Conservation (phyloP, 1,140 invertebrate species). For the Macrosteles quadrilineatus region DNA sequence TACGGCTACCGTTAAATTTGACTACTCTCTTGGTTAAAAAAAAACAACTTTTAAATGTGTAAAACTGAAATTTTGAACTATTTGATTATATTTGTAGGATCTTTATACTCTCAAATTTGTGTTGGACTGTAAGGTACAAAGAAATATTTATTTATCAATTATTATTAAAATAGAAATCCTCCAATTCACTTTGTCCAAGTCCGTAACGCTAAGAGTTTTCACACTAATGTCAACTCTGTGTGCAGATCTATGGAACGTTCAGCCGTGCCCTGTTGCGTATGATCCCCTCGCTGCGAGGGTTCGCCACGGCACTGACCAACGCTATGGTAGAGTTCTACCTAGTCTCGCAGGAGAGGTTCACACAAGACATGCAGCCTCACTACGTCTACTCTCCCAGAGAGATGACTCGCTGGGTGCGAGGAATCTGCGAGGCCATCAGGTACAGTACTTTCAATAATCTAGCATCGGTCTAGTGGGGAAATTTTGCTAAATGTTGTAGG, state of each 20-base stretch:
- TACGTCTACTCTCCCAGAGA: conserved; percentile 99
- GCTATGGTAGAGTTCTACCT: conserved; percentile 99
- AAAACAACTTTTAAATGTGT: no score
- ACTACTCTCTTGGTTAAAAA: no score
- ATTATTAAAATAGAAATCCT: no score
- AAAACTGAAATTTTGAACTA: no score
- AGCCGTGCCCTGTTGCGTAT: conserved; percentile 95
- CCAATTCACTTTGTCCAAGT: no score
- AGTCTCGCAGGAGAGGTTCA: conserved; percentile 95
- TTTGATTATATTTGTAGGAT: no score
- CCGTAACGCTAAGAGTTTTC: no score
- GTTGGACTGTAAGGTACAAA: no score
- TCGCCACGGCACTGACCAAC: conserved; percentile 94
- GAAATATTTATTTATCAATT: no score
- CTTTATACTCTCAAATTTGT: no score
- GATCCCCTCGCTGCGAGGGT: conserved; percentile 85
- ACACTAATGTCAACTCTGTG: conserved; percentile 4
- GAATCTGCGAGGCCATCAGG: conserved; percentile 97
- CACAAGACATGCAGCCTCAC: conserved; percentile 99
- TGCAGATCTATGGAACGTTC: conserved; percentile 96
- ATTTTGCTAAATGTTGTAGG: background rate
- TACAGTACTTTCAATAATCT: conserved; percentile 40
- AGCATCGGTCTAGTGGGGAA: background rate
- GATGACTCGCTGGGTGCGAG: conserved; percentile 98
- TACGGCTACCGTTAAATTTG: no score